Percentiles rank a stretch among this genome's conserved stretches.
Conservation (phyloP, 1,140 invertebrate species). For the Dendrolimus punctatus region DNA sequence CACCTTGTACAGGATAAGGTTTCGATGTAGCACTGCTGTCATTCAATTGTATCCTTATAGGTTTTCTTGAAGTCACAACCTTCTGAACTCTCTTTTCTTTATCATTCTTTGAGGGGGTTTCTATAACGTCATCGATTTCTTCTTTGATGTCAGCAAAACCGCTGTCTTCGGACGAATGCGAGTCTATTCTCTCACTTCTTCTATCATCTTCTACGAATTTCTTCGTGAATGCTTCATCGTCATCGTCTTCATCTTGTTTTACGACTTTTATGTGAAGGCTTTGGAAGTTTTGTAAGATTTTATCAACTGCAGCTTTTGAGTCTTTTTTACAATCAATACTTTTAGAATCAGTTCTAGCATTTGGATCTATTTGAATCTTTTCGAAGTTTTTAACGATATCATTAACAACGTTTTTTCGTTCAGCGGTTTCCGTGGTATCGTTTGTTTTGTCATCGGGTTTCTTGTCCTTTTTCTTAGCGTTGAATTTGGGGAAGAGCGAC, state of each 20-base stretch:
- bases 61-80: conserved; percentile 17
- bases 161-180: conserved; percentile 49
- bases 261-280: too few species aligned
- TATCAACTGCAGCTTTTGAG: too few species aligned
- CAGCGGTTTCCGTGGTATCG: too few species aligned
- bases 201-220: conserved; percentile 32
- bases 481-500: too few species aligned
- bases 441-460: too few species aligned
- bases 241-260: conserved; percentile 21
- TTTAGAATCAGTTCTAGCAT: too few species aligned
- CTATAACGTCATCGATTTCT: conserved; percentile 18
- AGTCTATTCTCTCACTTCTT: conserved; percentile 27
- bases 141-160: conserved; percentile 34
- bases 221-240: conserved; percentile 36
- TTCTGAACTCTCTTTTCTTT: conserved; percentile 25
- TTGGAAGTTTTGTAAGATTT: too few species aligned
- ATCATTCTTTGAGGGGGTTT: conserved; percentile 22
- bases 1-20: background rate
- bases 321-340: too few species aligned
- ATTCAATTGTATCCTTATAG: conserved; percentile 7
- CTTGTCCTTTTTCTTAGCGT: too few species aligned
- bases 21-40: background rate
- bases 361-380: too few species aligned
- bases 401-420: too few species aligned
- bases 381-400: too few species aligned